Evolutionary conservation across 2,113 vertebrate species (phyloP).

Genomic region (Ceyx margarethae): DNA sequence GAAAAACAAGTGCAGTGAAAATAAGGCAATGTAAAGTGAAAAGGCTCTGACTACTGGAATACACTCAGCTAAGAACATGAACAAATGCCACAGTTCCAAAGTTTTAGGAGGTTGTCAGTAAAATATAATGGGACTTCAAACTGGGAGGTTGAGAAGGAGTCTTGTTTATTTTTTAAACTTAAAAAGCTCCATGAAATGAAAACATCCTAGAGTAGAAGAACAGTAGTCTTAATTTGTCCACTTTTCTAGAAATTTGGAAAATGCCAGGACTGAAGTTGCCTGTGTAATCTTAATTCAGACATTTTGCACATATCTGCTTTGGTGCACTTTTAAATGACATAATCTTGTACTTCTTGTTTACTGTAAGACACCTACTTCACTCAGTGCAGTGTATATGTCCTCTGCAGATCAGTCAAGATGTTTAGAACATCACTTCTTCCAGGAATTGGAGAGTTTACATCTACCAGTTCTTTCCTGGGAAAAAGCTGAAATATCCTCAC

Average conservation of each 20-base stretch:
- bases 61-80: not conserved
- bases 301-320: not conserved
- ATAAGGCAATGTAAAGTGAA: not conserved
- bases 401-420: not conserved
- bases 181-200: not conserved
- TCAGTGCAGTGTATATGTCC: accelerated
- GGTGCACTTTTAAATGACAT: not conserved
- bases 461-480: not conserved
- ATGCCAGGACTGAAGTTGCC: not conserved
- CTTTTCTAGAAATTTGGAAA: not conserved
- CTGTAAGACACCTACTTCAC: not conserved
- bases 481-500: not conserved
- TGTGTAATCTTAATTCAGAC: not conserved
- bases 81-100: not conserved
- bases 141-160: not conserved
- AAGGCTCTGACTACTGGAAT: not conserved
- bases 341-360: not conserved
- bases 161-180: not conserved
- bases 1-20: not conserved
- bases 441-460: not conserved
- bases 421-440: not conserved
- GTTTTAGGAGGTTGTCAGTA: not conserved
- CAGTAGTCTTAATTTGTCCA: not conserved
- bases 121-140: not conserved
- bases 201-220: not conserved